Base-by-base conservation (phyloP, 2,888 invertebrate species). In the Allolobophora icterica region DNA sequence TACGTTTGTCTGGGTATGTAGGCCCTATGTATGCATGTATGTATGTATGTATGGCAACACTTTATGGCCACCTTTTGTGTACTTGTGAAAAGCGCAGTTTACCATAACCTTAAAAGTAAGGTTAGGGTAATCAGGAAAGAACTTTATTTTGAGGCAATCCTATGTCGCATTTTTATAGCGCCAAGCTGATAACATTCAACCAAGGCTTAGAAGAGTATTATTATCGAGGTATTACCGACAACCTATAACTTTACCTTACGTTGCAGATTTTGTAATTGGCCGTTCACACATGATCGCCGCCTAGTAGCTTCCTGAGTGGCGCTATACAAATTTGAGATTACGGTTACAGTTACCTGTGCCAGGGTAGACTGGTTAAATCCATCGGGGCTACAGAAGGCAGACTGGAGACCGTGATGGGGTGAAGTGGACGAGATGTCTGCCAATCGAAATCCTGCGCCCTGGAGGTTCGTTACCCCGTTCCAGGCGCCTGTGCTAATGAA, bases 351-450 rank as follows among this genome's bases (percentile, higher is more conserved):
- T 84, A 84, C 84, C 84, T 84, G 84, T 15, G 84, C 35, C 35
- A 84, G 84, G 35, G 84, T 84, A 3, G 84, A 84, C 35, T 33
- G 84, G 35, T 34, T 84, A 84, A 84, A 84, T 84, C 84, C 84
- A 35, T 84, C 84, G 35, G 84, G 35, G n/a, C 19, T 35, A 84
- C 84, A 33, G 84, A 84, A 84, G 6, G 84, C 35, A 84, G 84
- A 35, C 84, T 33, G 34, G 34, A 84, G 84, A 35, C 17, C 34
- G 84, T 33, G 84, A 84, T 33, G 84, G 84, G 84, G 35, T 35
- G 84, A 34, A 34, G 84, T 21, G 35, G 84, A 6, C 34, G 84
- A 15, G 34, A 84, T 35, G 15, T 84, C 84, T 1, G 84, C 84
- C 84, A 84, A 35, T 35, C 84, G 35, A 35, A 84, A 84, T 84